Evolutionary conservation across 35 echinoderm and acorn worm genomes (phyloP).

Genomic region (Acanthaster planci): DNA sequence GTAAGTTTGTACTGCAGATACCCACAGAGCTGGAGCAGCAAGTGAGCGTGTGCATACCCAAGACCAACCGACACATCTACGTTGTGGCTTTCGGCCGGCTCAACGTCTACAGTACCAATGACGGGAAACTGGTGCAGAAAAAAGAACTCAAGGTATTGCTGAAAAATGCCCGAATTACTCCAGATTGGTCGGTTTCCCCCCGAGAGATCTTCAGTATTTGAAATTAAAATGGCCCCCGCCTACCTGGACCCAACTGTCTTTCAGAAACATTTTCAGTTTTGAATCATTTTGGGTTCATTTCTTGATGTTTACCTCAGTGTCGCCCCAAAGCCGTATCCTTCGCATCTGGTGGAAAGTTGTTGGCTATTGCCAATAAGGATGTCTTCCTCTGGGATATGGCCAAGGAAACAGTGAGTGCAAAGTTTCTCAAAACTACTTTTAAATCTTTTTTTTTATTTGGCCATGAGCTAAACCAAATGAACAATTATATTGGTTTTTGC

Average conservation of each 20-base stretch:
- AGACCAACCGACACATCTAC: constrained; percentile 61
- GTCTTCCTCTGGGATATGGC: constrained; percentile 69
- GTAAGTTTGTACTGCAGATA: constrained; percentile 44
- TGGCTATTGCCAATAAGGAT: constrained; percentile 50
- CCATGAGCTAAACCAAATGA: too few species aligned
- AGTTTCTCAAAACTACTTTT: neutral
- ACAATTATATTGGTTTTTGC: too few species aligned
- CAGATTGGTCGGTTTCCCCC: neutral
- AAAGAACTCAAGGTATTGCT: constrained; percentile 55
- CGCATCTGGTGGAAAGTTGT: constrained; percentile 56
- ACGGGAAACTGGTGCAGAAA: constrained; percentile 70
- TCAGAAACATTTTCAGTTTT: neutral
- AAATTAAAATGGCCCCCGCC: neutral
- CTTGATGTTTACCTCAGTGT: constrained; percentile 33
- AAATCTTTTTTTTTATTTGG: too few species aligned
- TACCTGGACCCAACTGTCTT: neutral
- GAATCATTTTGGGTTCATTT: neutral
- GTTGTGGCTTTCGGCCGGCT: constrained; percentile 45
- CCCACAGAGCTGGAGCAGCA: constrained; percentile 44
- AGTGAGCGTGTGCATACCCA: constrained; percentile 54
- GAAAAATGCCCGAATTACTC: neutral
- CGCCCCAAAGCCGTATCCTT: constrained; percentile 69
- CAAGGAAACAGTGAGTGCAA: constrained; percentile 48
- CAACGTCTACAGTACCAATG: constrained; percentile 46
- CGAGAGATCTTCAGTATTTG: neutral